Percentiles rank a stretch among this genome's conserved stretches.
phyloP scores from a whole-genome alignment of 2,113 vertebrate genomes.

The Phrynosoma blainvillii region DNA sequence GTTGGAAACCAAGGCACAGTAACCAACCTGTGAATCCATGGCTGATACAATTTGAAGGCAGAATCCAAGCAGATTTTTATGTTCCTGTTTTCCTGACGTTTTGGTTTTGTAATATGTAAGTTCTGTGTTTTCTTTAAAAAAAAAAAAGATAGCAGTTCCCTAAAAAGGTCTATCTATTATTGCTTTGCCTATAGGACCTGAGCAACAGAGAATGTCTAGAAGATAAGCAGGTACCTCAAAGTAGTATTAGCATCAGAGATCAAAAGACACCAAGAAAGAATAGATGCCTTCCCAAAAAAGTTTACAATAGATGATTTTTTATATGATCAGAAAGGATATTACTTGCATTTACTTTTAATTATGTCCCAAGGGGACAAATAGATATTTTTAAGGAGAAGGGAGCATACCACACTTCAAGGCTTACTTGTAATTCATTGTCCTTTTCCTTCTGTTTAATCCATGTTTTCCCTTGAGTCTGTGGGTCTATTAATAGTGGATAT shows the following conservation, averaged over 20 bases:
- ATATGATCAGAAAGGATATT: background rate
- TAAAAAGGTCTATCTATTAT: background rate
- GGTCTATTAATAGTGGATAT: slow-evolving; percentile 81
- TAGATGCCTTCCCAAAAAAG: background rate
- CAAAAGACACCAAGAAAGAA: background rate
- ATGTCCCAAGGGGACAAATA: background rate
- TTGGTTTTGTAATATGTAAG: background rate
- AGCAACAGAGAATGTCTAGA: too few relatives aligned
- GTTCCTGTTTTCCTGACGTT: background rate
- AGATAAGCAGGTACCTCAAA: background rate
- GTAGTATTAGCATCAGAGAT: background rate
- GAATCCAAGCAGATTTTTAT: background rate
- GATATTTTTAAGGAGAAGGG: background rate
- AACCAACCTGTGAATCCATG: background rate
- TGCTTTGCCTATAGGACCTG: too few relatives aligned
- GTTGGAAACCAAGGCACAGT: background rate
- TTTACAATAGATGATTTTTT: background rate
- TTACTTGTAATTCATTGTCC: slow-evolving; percentile 78
- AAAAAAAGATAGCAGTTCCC: background rate
- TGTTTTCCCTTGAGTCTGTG: slow-evolving; percentile 80
- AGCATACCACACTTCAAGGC: background rate
- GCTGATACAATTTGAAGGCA: background rate
- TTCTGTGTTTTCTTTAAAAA: background rate
- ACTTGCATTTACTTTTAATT: background rate
- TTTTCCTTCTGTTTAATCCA: slow-evolving; percentile 83